phyloP scores from a whole-genome alignment of 1,140 invertebrate species.

The Frieseomelitta varia region DNA sequence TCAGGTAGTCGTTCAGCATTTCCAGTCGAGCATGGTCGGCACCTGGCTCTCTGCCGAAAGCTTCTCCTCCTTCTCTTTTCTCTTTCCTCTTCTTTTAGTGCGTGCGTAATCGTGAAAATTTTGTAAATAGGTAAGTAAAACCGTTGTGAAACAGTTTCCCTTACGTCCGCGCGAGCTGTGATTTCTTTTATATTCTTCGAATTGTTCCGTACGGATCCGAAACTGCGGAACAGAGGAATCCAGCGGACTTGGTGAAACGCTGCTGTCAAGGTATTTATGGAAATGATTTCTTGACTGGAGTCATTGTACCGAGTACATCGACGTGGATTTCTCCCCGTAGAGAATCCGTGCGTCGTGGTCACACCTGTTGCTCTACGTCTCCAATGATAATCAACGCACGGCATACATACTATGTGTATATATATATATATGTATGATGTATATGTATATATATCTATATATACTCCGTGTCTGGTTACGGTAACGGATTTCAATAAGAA shows the following conservation, averaged over 20 bases:
- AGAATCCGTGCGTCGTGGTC: conserved; percentile 34
- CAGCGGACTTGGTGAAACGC: conserved; percentile 52
- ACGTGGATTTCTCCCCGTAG: conserved; percentile 50
- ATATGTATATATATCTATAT: conserved; percentile 14
- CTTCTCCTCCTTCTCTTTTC: conserved; percentile 9
- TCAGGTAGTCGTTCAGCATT: conserved; percentile 73
- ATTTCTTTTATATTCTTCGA: not conserved
- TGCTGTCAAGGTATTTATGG: conserved; percentile 67
- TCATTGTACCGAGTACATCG: conserved; percentile 49
- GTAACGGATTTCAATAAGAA: conserved; percentile 32
- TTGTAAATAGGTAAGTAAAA: conserved; percentile 72
- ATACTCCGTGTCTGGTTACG: conserved; percentile 21
- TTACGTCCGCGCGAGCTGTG: conserved; percentile 13
- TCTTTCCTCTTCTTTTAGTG: conserved; percentile 31
- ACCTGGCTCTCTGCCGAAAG: conserved; percentile 65
- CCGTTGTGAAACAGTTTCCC: conserved; percentile 29
- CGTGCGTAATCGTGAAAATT: conserved; percentile 67
- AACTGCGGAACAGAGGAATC: conserved; percentile 34
- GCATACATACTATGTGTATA: conserved; percentile 17
- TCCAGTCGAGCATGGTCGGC: conserved; percentile 77
- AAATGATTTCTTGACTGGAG: conserved; percentile 56
- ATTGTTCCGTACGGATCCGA: conserved; percentile 17
- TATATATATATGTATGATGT: conserved; percentile 18
- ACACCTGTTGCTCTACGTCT: conserved; percentile 59
- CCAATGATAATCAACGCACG: conserved; percentile 38